Evolutionary conservation across 1,140 invertebrate species (phyloP), one percentile per base, ranked within the genome.

Genomic region (Trigoniulus corallinus): DNA sequence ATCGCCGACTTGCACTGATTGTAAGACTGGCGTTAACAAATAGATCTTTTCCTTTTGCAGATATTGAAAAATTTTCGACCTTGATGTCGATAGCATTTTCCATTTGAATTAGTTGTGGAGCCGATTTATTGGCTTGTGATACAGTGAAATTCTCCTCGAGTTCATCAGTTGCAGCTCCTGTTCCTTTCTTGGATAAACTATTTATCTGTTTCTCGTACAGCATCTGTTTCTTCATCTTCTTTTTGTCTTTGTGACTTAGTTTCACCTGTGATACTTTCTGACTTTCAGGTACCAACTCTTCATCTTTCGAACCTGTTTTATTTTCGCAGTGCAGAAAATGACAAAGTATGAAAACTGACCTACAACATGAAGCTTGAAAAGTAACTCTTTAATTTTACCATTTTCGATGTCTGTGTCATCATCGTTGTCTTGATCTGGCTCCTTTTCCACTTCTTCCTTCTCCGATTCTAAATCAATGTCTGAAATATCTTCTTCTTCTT

Each of bases 71-170:
- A 21, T 51, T 48, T 20, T 27, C n/a, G 10, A 95, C 82, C 74
- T 98, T 98, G 24, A 98, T 98, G 67, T 98, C 94, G 20, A 95
- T 82, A 2, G 92, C 89, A 67, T 93, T 87, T 63, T 98, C 93
- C 46, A 95, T 59, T 22, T 88, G 80, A 29, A 78, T 78, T 58
- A 83, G 76, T 57, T 91, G 82, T 60, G 84, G 83, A 21, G 78
- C 78, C 50, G 82, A 78, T 68, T 88, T 89, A 60, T 88, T 81
- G n/a, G 81, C 79, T 66, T 94, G 88, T 7, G 94, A 97, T 44
- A 98, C 82, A 2, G 93, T 92, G 62, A 98, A 98, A 66, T 98
- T 96, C 24, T 81, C 82, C 50, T 86, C 88, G 26, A 93, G 69
- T 53, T 88, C 85, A 46, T 82, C 88, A 59, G 86, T 82, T 1